Evolutionary conservation across 2,888 invertebrate genomes (phyloP), one percentile per base, ranked within the genome.

Genomic region (Pristionchus maxplancki): DNA sequence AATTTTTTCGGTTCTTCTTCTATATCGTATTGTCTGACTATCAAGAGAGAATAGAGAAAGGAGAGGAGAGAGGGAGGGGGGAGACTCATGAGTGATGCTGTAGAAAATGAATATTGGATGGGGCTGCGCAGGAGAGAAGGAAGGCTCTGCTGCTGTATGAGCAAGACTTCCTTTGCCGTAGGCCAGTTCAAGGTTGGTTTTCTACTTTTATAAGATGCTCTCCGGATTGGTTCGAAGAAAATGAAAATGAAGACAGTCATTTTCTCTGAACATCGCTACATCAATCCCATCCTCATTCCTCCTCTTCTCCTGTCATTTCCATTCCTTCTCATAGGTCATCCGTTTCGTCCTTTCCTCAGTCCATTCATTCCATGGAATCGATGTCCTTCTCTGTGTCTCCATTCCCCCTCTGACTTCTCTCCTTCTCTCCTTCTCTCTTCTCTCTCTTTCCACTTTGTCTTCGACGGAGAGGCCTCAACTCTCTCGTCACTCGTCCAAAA

Each of bases 391-490:
- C 44, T 71, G 71, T 48, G 37, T 71, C 87, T 71, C 48, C 74
- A 48, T 71, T 64, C 44, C 87, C 34, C 64, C 31, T 53, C 34
- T 40, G 58, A 37, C 37, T 24, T 34, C 88, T 44, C 58, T 34
- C 40, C 81, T 50, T 40, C 31, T 58, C 31, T 88, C 78, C 34
- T 62, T 88, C 64, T 88, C 88, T 87, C 71, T n/a, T 88, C 88
- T 88, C 88, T 81, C 88, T 88, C 81, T 88, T 40, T n/a, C 64
- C 64, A 67, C 64, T 67, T 67, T 67, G 64, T 67, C 64, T 44
- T 64, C 64, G 31, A 67, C 64, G 6, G 64, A 67, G 64, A 67
- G 64, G 64, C 13, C 64, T 67, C 64, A 67, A 67, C 74, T 74
- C 74, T 74, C 74, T 74, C 74, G 74, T 74, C 74, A 74, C 40